Conservation (phyloP, 2,797 vertebrate genomes). For the Liparis tanakae region DNA sequence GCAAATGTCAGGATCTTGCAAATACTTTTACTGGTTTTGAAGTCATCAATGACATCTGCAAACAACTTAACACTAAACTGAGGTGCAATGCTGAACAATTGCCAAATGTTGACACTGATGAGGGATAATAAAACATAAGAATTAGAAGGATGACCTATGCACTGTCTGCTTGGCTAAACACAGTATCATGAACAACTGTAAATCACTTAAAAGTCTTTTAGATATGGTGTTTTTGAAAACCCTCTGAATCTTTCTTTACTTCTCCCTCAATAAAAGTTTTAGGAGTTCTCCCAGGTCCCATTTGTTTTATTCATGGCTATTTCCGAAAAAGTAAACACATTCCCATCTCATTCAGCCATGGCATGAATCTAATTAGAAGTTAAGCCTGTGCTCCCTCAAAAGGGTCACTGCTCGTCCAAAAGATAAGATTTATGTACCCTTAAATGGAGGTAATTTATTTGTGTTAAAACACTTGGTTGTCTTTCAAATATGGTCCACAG, state of each 20-base stretch:
- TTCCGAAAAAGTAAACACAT: conserved; percentile 68
- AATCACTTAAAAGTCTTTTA: conserved; percentile 15
- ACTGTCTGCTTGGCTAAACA: conserved; percentile 25
- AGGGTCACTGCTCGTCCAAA: conserved; percentile 40
- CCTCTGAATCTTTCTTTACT: conserved; percentile 26
- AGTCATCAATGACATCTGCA: conserved; percentile 3
- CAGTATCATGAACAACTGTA: conserved; percentile 21
- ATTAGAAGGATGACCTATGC: conserved; percentile 20
- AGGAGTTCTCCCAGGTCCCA: conserved; percentile 44
- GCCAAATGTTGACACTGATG: conserved; percentile 20
- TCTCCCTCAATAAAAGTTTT: conserved; percentile 26
- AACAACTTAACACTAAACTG: conserved; percentile 7
- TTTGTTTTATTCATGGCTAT: conserved; percentile 63
- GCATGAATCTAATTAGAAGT: conserved; percentile 58
- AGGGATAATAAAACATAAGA: conserved; percentile 35
- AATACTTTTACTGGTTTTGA: conserved; percentile 4
- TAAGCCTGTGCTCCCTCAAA: conserved; percentile 46
- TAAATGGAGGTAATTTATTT: conserved; percentile 66
- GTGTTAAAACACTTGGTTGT: conserved; percentile 36
- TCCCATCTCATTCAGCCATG: conserved; percentile 58
- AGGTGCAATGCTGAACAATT: background rate
- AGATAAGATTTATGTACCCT: conserved; percentile 54
- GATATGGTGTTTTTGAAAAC: conserved; percentile 21
- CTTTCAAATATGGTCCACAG: conserved; percentile 42
- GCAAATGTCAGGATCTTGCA: conserved; percentile 1